These are phyloP conservation scores for Clepsis dumicolana DNA, from an alignment of 2,888 invertebrate species.

Conservation along the genomic window DNA sequence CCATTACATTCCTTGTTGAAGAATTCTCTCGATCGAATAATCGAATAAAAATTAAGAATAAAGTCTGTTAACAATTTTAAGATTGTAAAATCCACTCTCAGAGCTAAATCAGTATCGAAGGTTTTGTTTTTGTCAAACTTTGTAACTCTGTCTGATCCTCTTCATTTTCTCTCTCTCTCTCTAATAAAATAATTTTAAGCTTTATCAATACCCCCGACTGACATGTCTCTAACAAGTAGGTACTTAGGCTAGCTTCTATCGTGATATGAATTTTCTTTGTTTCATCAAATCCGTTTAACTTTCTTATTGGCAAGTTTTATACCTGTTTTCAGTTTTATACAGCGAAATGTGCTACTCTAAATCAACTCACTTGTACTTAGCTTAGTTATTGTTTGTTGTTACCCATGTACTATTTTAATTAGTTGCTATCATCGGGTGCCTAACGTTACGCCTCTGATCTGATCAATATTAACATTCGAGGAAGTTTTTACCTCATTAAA, in stretches of 20 bases:
- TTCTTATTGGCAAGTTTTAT: neutral
- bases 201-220: neutral
- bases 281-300: neutral
- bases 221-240: too few species aligned
- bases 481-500: neutral
- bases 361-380: neutral
- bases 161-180: neutral
- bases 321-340: neutral
- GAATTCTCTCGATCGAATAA: constrained; percentile 16
- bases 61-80: neutral
- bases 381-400: neutral
- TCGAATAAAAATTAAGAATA: constrained; percentile 1
- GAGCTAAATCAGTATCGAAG: neutral
- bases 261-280: neutral
- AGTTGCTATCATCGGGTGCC: neutral
- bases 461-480: neutral
- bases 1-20: constrained; percentile 57
- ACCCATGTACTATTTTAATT: neutral
- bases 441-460: neutral
- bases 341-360: neutral
- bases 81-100: constrained; percentile 3
- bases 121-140: neutral
- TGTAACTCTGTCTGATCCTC: neutral
- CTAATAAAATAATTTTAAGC: neutral
- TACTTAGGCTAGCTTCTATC: neutral